Evolutionary conservation across 1,140 invertebrate species (phyloP).

Genomic region (Zaprionus tsacasi): DNA sequence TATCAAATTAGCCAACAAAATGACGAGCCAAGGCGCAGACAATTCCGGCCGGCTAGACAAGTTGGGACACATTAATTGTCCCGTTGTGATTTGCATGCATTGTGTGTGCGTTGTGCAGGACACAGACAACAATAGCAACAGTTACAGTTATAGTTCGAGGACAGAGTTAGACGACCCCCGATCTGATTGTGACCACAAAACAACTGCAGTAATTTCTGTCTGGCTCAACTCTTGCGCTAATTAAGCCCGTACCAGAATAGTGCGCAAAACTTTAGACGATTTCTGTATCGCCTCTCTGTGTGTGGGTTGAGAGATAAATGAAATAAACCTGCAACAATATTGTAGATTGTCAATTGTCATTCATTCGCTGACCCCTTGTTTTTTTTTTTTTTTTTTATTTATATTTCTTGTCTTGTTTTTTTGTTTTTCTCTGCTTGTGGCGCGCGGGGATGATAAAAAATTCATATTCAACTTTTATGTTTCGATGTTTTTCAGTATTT

Average conservation of each 20-base stretch:
- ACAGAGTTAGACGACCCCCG: slow-evolving; percentile 8
- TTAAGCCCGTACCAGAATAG: slow-evolving; percentile 21
- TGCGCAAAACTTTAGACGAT: slow-evolving; percentile 24
- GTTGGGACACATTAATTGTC: slow-evolving; percentile 68
- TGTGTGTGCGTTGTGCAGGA: background rate
- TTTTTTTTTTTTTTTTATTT: background rate
- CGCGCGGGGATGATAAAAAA: slow-evolving; percentile 52
- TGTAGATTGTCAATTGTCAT: slow-evolving; percentile 56
- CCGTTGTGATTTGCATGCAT: slow-evolving; percentile 69
- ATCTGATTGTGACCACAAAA: slow-evolving; percentile 31
- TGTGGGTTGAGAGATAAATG: slow-evolving; percentile 47
- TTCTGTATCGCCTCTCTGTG: background rate
- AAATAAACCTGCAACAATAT: slow-evolving; percentile 76
- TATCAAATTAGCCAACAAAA: slow-evolving; percentile 61
- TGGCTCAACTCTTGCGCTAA: slow-evolving; percentile 25
- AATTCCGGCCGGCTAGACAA: slow-evolving; percentile 64
- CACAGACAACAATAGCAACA: background rate
- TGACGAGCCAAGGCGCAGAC: slow-evolving; percentile 16
- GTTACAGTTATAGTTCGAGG: slow-evolving; percentile 1
- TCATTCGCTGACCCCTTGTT: slow-evolving; percentile 40
- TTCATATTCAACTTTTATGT: slow-evolving; percentile 50
- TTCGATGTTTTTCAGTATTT: slow-evolving; percentile 21
- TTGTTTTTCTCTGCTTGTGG: slow-evolving; percentile 4
- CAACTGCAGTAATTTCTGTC: slow-evolving; percentile 21
- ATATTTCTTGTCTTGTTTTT: background rate